Evolutionary conservation across 2,113 vertebrate species (phyloP).

Genomic region (Motacilla alba): DNA sequence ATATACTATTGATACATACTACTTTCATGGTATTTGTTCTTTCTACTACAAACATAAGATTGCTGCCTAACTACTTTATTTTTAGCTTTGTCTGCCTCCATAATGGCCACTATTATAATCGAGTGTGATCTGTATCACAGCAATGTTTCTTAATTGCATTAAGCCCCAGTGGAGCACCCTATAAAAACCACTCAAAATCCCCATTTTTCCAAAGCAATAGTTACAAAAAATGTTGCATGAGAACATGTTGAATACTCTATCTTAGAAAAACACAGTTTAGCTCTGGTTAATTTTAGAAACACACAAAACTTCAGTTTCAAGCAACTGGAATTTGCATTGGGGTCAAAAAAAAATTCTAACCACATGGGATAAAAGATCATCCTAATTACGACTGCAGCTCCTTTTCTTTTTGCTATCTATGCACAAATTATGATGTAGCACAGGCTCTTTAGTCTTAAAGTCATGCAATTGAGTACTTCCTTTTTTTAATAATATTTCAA

Average conservation of each 20-base stretch:
- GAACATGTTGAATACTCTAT: neutral
- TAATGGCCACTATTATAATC: neutral
- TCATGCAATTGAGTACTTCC: neutral
- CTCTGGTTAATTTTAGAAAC: constrained; percentile 14
- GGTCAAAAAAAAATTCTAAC: neutral
- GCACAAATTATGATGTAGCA: neutral
- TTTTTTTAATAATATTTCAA: neutral
- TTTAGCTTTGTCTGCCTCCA: neutral
- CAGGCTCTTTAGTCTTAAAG: neutral
- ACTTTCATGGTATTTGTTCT: neutral
- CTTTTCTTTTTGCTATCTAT: neutral
- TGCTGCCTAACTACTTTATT: neutral
- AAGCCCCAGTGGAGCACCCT: neutral
- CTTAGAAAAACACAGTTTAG: neutral
- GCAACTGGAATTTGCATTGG: neutral
- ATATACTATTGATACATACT: neutral
- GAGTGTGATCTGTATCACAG: neutral
- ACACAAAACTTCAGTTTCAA: constrained; percentile 35
- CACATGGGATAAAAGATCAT: neutral
- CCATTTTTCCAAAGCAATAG: neutral
- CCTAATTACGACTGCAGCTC: neutral
- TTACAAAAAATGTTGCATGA: neutral
- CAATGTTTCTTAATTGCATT: neutral
- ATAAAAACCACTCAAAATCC: neutral
- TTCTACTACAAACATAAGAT: neutral